Percentiles rank a stretch among this genome's conserved stretches.
Evolutionary conservation across 2,113 vertebrate genomes (phyloP).

Genomic region (Mola mola): DNA sequence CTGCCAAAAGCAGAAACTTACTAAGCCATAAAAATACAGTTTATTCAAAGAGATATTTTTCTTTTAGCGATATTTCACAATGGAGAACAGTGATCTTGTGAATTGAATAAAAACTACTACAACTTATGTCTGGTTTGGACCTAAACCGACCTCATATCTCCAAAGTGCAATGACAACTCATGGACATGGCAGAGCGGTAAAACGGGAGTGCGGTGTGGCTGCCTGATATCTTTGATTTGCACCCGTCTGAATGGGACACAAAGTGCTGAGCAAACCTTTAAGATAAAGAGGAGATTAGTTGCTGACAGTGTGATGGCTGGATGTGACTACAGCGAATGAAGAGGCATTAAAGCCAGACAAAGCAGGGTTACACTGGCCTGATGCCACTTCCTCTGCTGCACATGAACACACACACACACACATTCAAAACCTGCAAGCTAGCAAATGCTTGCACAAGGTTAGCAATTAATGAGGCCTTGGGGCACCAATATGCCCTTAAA

Average conservation of each 20-base stretch:
- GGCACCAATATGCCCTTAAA: constrained; percentile 54
- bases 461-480: constrained; percentile 50
- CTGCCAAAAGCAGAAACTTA: too few relatives aligned
- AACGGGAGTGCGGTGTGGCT: constrained; percentile 10
- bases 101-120: too few relatives aligned
- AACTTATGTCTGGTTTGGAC: too few relatives aligned
- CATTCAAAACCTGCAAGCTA: constrained; percentile 57
- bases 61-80: too few relatives aligned
- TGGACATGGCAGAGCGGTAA: constrained; percentile 18
- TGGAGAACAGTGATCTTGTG: too few relatives aligned
- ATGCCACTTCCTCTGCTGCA: constrained; percentile 61
- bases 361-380: constrained; percentile 54
- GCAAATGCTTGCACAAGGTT: constrained; percentile 52
- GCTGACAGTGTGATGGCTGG: constrained; percentile 53
- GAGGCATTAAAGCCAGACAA: constrained; percentile 74
- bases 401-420: constrained; percentile 21
- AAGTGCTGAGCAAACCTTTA: constrained; percentile 77
- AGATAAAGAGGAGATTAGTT: constrained; percentile 75
- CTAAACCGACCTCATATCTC: neutral
- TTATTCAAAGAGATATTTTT: too few relatives aligned
- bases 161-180: constrained; percentile 11
- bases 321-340: constrained; percentile 65
- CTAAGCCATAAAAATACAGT: too few relatives aligned
- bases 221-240: constrained; percentile 48
- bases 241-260: constrained; percentile 41